A percentile compares a stretch with the other conserved stretches of the same genome.
Evolutionary conservation across 1,140 invertebrate genomes (phyloP).

Genomic region (Cotesia vestalis): DNA sequence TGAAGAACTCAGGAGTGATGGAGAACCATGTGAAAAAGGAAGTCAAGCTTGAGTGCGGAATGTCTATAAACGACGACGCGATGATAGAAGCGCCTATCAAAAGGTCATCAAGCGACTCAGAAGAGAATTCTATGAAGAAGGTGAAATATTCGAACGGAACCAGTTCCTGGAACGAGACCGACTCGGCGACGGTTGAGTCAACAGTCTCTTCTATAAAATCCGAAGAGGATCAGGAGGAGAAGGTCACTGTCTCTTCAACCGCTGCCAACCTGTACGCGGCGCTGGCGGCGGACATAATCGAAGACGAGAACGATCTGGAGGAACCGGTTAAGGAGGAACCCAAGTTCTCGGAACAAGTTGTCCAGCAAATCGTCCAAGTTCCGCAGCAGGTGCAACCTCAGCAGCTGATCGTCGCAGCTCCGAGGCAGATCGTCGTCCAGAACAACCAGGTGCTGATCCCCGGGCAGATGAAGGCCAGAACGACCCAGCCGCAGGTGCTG

Average conservation of each 20-base stretch:
- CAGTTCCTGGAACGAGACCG: slow-evolving; percentile 57
- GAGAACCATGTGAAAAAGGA: slow-evolving; percentile 70
- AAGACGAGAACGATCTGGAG: slow-evolving; percentile 72
- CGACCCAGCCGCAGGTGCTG: slow-evolving; percentile 61
- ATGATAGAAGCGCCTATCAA: slow-evolving; percentile 62
- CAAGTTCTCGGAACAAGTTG: slow-evolving; percentile 50
- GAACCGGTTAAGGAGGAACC: slow-evolving; percentile 62
- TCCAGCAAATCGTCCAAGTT: slow-evolving; percentile 53
- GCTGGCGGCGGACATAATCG: slow-evolving; percentile 75
- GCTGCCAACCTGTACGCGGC: slow-evolving; percentile 77
- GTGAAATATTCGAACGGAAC: slow-evolving; percentile 67
- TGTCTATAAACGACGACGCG: slow-evolving; percentile 52
- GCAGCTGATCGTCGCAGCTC: slow-evolving; percentile 61
- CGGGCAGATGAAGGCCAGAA: slow-evolving; percentile 54
- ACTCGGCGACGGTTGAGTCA: slow-evolving; percentile 63
- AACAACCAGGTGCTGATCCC: slow-evolving; percentile 63
- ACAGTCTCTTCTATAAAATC: slow-evolving; percentile 60
- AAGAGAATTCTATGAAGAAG: slow-evolving; percentile 65
- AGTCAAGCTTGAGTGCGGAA: slow-evolving; percentile 49
- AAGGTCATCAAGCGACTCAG: slow-evolving; percentile 56
- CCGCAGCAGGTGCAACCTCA: slow-evolving; percentile 49
- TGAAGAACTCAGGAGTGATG: slow-evolving; percentile 71
- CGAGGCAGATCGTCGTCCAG: slow-evolving; percentile 63
- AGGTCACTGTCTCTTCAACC: slow-evolving; percentile 72
- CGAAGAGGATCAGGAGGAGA: slow-evolving; percentile 64